Evolutionary conservation across 2,888 invertebrate genomes (phyloP).

Genomic region (Drepanosiphum platanoidis): DNA sequence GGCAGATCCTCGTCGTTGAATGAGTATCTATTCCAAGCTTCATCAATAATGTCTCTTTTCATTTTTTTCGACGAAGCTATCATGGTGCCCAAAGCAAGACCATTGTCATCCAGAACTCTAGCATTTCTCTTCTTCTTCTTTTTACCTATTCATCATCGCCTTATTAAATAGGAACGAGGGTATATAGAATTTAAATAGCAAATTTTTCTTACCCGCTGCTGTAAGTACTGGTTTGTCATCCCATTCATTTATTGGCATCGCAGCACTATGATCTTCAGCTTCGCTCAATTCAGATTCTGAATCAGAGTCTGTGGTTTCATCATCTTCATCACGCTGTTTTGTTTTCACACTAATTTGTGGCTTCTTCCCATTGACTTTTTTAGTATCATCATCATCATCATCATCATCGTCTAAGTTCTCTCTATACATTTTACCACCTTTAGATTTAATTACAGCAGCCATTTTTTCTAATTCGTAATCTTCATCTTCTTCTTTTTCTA

Average conservation of each 20-base stretch:
- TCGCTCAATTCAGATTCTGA: constrained; percentile 65
- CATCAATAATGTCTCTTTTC: constrained; percentile 88
- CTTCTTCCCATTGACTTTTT: constrained; percentile 63
- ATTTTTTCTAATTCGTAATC: constrained; percentile 86
- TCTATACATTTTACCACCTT: constrained; percentile 63
- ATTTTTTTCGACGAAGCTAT: constrained; percentile 90
- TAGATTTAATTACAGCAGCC: constrained; percentile 67
- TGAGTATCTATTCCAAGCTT: constrained; percentile 91
- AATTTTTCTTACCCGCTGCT: constrained; percentile 44
- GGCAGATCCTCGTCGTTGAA: constrained; percentile 93
- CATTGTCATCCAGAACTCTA: constrained; percentile 83
- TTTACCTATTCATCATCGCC: constrained; percentile 67
- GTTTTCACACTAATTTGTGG: constrained; percentile 64
- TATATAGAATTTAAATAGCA: not conserved
- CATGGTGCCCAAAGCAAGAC: constrained; percentile 91
- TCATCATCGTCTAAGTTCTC: constrained; percentile 70
- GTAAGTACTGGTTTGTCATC: constrained; percentile 59
- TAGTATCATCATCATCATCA: constrained; percentile 68
- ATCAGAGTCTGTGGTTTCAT: constrained; percentile 67
- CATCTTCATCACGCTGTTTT: constrained; percentile 65
- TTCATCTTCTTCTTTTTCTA: constrained; percentile 85
- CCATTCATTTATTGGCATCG: constrained; percentile 65
- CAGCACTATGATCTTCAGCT: constrained; percentile 64
- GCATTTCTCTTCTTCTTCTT: constrained; percentile 72
- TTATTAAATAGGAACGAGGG: not conserved